Conservation (phyloP, 1,140 invertebrate species). For the Drosophila nigrodunni region DNA sequence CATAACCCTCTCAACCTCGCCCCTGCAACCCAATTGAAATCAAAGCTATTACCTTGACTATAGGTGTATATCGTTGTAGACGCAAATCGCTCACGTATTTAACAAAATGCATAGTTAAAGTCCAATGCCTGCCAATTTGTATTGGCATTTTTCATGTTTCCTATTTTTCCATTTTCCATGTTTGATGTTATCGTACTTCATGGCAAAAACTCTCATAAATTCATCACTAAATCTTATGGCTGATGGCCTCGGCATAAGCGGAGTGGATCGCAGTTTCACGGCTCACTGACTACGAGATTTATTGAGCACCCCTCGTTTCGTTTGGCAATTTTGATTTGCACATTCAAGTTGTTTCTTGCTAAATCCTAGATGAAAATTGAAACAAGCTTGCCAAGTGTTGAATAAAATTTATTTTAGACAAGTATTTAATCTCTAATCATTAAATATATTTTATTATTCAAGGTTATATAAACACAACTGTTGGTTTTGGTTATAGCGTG, state of each 20-base stretch:
- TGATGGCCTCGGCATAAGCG: constrained; percentile 38
- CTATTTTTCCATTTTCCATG: constrained; percentile 17
- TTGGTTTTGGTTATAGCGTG: no score
- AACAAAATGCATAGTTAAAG: constrained; percentile 69
- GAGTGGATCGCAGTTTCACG: constrained; percentile 63
- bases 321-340: constrained; percentile 34
- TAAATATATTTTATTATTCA: no score
- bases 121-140: constrained; percentile 39
- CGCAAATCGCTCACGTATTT: constrained; percentile 44
- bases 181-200: constrained; percentile 21
- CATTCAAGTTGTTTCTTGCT: constrained; percentile 11
- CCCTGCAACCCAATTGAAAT: background rate
- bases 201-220: constrained; percentile 64
- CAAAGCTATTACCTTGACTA: background rate
- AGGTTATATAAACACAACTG: no score
- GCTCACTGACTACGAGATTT: constrained; percentile 69
- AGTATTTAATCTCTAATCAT: background rate
- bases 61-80: constrained; percentile 21
- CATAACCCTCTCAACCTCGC: background rate
- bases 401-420: background rate
- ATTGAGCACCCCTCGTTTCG: constrained; percentile 53
- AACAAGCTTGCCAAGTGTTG: background rate
- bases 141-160: constrained; percentile 39
- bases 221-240: constrained; percentile 61
- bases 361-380: constrained; percentile 40